Conservation (phyloP, 2,888 invertebrate genomes). For the Scaptomyza polygonia region DNA sequence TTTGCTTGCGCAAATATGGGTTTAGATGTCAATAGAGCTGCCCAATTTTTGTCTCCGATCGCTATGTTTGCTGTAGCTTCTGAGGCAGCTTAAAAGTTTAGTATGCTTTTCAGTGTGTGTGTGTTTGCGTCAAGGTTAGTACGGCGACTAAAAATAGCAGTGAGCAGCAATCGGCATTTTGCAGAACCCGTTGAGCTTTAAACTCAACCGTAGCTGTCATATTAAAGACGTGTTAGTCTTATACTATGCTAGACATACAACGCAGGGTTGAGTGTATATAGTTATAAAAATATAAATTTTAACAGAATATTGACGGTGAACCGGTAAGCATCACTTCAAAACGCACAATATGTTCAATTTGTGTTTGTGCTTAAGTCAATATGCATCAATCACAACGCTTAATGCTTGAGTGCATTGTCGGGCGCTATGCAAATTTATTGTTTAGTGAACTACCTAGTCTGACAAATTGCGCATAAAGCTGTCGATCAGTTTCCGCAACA, state of each 20-base stretch:
- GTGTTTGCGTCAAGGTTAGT: conserved; percentile 58
- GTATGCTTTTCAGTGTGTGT: conserved; percentile 26
- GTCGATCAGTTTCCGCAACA: conserved; percentile 77
- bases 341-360: conserved; percentile 13
- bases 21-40: conserved; percentile 71
- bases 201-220: conserved; percentile 70
- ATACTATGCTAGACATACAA: conserved; percentile 61
- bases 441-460: conserved; percentile 69
- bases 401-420: conserved; percentile 29
- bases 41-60: conserved; percentile 23
- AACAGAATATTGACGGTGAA: conserved; percentile 48
- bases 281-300: conserved; percentile 54
- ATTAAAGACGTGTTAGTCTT: conserved; percentile 62
- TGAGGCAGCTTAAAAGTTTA: conserved; percentile 40
- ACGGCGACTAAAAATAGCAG: conserved; percentile 68
- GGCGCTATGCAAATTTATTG: conserved; percentile 69
- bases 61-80: conserved; percentile 21
- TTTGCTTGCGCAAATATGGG: conserved; percentile 62
- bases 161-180: conserved; percentile 53
- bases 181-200: conserved; percentile 49
- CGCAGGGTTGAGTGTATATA: conserved; percentile 37
- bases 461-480: conserved; percentile 81
- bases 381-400: conserved; percentile 61
- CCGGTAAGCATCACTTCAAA: conserved; percentile 57
- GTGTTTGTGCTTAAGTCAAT: conserved; percentile 45